A percentile compares a stretch with the other conserved stretches of the same genome.
Conservation (phyloP, 2,113 vertebrate genomes). For the Lipophrys pholis region DNA sequence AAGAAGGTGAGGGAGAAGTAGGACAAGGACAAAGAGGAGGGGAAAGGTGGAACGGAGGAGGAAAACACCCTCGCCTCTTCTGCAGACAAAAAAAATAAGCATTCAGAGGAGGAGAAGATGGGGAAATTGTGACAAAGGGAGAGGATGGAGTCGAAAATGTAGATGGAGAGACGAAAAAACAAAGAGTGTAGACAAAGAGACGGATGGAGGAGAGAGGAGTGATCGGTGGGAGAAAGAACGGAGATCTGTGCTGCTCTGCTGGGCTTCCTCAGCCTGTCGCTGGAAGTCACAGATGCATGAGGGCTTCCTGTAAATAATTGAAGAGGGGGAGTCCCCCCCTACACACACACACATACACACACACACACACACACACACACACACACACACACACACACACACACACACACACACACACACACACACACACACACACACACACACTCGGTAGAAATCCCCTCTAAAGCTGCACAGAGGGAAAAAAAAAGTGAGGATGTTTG, state of each 20-base stretch:
- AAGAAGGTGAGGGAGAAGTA: conserved; percentile 23
- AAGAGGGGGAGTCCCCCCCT: conserved; percentile 70
- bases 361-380: conserved; percentile 40
- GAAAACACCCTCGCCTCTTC: background rate
- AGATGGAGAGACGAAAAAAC: background rate
- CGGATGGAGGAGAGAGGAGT: conserved; percentile 33
- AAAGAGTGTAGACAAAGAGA: conserved; percentile 21
- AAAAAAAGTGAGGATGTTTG: conserved; percentile 60
- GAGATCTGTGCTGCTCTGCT: conserved; percentile 64
- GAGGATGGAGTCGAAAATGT: background rate
- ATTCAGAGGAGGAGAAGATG: background rate
- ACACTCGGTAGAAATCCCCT: conserved; percentile 47
- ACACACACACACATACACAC: conserved; percentile 36
- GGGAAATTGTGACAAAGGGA: background rate
- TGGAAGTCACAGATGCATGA: conserved; percentile 68
- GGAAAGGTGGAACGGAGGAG: background rate
- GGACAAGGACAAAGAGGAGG: conserved; percentile 13
- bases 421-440: conserved; percentile 21
- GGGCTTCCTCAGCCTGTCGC: conserved; percentile 64
- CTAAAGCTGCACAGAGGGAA: conserved; percentile 43
- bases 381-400: conserved; percentile 8
- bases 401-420: background rate
- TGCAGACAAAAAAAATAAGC: background rate
- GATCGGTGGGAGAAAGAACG: conserved; percentile 53
- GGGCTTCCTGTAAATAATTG: conserved; percentile 76